Conservation (phyloP, 1,140 invertebrate genomes). For the Danaus melanippus region DNA sequence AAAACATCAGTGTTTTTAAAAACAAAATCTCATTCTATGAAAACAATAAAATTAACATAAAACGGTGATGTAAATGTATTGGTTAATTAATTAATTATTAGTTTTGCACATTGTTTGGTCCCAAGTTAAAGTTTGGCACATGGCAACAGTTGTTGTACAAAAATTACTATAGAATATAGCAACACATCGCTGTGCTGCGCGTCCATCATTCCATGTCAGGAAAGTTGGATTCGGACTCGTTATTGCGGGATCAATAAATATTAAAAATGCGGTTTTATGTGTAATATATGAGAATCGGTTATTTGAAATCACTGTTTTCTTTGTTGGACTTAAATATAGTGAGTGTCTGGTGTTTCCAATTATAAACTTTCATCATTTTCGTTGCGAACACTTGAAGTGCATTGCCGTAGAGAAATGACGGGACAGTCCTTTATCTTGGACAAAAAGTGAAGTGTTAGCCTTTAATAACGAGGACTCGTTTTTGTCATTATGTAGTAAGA, state of each 20-base stretch:
- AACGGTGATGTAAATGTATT: too few relatives aligned
- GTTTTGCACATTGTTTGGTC: too few relatives aligned
- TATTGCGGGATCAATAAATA: constrained; percentile 61
- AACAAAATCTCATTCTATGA: too few relatives aligned
- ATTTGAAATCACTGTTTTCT: too few relatives aligned
- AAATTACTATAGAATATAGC: constrained; percentile 19
- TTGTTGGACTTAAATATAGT: too few relatives aligned
- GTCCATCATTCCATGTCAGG: constrained; percentile 62
- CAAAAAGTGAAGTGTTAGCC: constrained; percentile 52
- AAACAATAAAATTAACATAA: too few relatives aligned
- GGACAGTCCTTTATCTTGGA: constrained; percentile 57
- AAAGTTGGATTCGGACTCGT: constrained; percentile 51
- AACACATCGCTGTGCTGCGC: constrained; percentile 56
- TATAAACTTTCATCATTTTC: too few relatives aligned
- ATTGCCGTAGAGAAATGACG: constrained; percentile 56
- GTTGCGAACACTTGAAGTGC: constrained; percentile 33
- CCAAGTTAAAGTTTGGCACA: too few relatives aligned
- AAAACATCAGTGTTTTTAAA: too few relatives aligned
- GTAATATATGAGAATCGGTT: constrained; percentile 35
- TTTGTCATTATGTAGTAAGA: constrained; percentile 58
- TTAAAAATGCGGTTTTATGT: constrained; percentile 57
- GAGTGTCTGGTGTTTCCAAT: too few relatives aligned
- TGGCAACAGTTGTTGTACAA: too few relatives aligned
- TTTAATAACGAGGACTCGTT: constrained; percentile 35
- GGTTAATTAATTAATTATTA: too few relatives aligned